phyloP scores from a whole-genome alignment of 92 coral and sea anemone species.

The Pocillopora grandis region DNA sequence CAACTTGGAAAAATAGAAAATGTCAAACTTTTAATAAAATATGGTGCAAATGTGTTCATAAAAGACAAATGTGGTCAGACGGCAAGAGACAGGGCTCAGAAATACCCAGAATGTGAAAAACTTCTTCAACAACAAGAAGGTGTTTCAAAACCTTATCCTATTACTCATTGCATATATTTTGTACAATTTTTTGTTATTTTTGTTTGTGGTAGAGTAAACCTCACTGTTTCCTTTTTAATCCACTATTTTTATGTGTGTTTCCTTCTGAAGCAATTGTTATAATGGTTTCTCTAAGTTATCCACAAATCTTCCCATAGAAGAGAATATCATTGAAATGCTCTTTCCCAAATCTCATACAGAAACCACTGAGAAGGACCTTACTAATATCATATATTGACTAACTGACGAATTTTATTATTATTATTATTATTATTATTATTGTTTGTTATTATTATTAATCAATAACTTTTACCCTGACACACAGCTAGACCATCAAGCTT shows the following conservation, averaged over 20 bases:
- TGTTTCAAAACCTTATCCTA: neutral
- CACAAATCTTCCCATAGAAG: too few species aligned
- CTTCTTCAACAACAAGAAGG: constrained; percentile 71
- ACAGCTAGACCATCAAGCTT: constrained; percentile 62
- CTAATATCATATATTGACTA: too few species aligned
- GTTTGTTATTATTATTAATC: neutral
- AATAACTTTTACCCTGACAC: neutral
- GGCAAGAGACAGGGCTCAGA: constrained; percentile 60
- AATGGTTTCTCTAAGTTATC: too few species aligned
- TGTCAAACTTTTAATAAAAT: constrained; percentile 52
- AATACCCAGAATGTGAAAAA: constrained; percentile 57
- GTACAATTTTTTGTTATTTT: neutral
- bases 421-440: too few species aligned
- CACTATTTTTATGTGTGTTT: too few species aligned
- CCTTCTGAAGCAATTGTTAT: too few species aligned
- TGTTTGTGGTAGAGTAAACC: neutral
- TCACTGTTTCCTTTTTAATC: neutral
- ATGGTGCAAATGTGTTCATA: constrained; percentile 68
- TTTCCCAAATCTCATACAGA: too few species aligned
- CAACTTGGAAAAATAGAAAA: constrained; percentile 60
- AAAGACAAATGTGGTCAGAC: constrained; percentile 67
- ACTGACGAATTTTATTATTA: neutral
- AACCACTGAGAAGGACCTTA: too few species aligned
- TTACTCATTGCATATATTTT: neutral
- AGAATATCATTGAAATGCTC: too few species aligned